Percentiles rank a stretch among this genome's conserved stretches.
Evolutionary conservation across 2,113 vertebrate species (phyloP).

Genomic region (Prunella fulvescens): DNA sequence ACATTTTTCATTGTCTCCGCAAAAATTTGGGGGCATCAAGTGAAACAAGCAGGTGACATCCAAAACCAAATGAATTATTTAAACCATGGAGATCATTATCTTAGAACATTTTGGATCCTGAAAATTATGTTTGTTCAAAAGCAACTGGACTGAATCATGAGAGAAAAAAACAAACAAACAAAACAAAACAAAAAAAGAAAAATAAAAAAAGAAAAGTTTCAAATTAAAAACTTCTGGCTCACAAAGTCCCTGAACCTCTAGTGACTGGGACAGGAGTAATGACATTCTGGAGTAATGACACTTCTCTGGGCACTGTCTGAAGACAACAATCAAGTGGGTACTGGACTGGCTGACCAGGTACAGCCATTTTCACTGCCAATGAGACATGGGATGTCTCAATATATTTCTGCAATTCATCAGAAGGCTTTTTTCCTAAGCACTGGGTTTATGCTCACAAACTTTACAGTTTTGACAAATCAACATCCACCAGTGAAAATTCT

Average conservation of each 20-base stretch:
- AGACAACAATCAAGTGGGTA: not conserved
- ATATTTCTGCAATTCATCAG: not conserved
- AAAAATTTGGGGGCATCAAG: not conserved
- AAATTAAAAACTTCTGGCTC: not conserved
- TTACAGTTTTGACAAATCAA: not conserved
- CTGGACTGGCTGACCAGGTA: not conserved
- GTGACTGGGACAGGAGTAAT: not conserved
- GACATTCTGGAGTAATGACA: not conserved
- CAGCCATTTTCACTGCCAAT: not conserved
- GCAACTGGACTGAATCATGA: not conserved
- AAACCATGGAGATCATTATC: not conserved
- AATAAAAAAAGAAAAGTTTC: not conserved
- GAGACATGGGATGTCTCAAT: not conserved
- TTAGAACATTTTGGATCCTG: not conserved
- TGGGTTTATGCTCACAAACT: not conserved
- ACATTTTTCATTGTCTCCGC: not conserved
- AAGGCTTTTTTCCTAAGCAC: not conserved
- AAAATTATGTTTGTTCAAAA: not conserved
- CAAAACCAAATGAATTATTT: not conserved
- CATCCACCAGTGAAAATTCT: not conserved
- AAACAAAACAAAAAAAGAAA: too few relatives aligned
- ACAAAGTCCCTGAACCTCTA: not conserved
- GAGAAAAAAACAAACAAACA: not conserved
- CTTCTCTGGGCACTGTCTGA: not conserved
- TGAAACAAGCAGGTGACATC: not conserved